Evolutionary conservation across 2,113 vertebrate species (phyloP).

Genomic region (Polyodon spathula): DNA sequence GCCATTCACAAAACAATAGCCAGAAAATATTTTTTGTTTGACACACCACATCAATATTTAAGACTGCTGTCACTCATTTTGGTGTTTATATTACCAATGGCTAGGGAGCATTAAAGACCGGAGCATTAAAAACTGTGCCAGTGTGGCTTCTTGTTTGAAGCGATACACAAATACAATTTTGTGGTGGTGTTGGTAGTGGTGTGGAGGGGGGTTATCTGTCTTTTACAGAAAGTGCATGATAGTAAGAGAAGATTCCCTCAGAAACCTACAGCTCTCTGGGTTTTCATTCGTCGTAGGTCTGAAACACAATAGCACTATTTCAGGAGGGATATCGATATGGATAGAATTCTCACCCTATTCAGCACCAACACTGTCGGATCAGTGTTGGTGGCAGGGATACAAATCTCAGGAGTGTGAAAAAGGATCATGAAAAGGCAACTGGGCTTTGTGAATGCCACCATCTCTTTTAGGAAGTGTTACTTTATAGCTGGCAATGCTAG

Average conservation of each 20-base stretch:
- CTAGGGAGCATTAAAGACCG: too few relatives aligned
- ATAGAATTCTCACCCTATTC: slow-evolving; percentile 29
- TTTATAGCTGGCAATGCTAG: neutral
- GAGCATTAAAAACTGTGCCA: too few relatives aligned
- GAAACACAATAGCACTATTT: slow-evolving; percentile 50
- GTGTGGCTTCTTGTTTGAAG: too few relatives aligned
- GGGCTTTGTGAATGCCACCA: neutral
- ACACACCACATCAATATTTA: too few relatives aligned
- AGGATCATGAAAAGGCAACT: neutral
- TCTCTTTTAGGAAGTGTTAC: neutral
- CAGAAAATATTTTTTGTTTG: too few relatives aligned
- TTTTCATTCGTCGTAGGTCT: slow-evolving; percentile 52
- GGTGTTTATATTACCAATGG: too few relatives aligned
- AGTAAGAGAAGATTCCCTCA: slow-evolving; percentile 57
- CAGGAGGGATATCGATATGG: slow-evolving; percentile 47
- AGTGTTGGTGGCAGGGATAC: slow-evolving; percentile 5
- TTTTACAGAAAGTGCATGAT: slow-evolving; percentile 9
- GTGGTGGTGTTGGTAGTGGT: too few relatives aligned
- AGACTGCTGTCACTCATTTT: too few relatives aligned
- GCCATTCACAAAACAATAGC: slow-evolving; percentile 28
- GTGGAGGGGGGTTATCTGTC: slow-evolving; percentile 17
- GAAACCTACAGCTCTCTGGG: slow-evolving; percentile 39
- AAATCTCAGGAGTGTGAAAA: slow-evolving; percentile 5
- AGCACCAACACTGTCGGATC: slow-evolving; percentile 10
- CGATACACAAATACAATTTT: too few relatives aligned